A percentile compares a stretch with the other conserved stretches of the same genome.
Conservation (phyloP, 2,113 vertebrate genomes). For the Thinocorus orbignyianus region DNA sequence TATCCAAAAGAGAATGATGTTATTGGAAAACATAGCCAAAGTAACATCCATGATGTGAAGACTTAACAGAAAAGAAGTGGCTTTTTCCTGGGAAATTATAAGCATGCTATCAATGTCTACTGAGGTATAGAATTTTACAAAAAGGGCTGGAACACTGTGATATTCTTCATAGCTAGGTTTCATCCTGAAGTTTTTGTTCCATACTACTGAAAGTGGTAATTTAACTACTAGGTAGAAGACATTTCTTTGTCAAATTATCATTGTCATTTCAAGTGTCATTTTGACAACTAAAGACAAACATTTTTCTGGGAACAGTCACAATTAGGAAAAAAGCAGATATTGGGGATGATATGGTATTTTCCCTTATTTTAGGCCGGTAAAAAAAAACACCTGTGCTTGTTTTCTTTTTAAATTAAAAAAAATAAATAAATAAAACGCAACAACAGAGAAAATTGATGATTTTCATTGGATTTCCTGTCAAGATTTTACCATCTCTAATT, state of each 20-base stretch:
- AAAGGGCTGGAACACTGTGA: not conserved
- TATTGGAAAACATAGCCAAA: not conserved
- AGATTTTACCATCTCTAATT: not conserved
- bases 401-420: not conserved
- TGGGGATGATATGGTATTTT: not conserved
- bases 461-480: not conserved
- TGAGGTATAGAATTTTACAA: not conserved
- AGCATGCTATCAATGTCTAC: not conserved
- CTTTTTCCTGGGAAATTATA: not conserved
- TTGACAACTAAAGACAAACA: not conserved
- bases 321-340: not conserved
- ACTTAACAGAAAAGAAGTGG: not conserved
- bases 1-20: not conserved
- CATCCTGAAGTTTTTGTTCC: not conserved
- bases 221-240: not conserved
- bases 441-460: not conserved
- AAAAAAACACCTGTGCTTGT: not conserved
- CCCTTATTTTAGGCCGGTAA: not conserved
- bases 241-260: not conserved
- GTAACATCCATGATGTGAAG: not conserved
- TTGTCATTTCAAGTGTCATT: not conserved
- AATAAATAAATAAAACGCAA: not conserved
- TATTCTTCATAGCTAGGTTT: not conserved
- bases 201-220: not conserved
- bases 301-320: not conserved